A percentile compares a stretch with the other conserved stretches of the same genome.
phyloP scores from a whole-genome alignment of 2,888 invertebrate genomes.

The Tipula helvola region DNA sequence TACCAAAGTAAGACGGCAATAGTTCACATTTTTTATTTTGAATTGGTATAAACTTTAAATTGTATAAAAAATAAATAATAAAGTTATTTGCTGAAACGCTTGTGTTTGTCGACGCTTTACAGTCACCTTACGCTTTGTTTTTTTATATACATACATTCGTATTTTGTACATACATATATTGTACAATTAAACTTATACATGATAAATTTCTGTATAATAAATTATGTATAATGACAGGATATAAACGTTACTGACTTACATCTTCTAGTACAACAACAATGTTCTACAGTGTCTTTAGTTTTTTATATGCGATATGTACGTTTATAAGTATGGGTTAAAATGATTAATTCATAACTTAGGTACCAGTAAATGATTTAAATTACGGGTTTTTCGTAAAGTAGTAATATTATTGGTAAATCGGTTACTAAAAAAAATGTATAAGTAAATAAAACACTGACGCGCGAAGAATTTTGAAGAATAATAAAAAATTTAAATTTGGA shows the following conservation, averaged over 20 bases:
- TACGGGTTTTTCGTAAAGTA: background rate
- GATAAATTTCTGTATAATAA: background rate
- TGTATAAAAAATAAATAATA: too few species aligned
- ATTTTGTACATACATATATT: background rate
- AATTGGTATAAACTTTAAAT: too few species aligned
- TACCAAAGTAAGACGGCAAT: too few species aligned
- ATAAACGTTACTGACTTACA: background rate
- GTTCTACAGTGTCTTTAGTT: background rate
- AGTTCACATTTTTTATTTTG: too few species aligned
- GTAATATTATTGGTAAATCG: background rate
- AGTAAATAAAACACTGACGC: background rate
- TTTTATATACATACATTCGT: background rate
- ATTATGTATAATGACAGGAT: background rate
- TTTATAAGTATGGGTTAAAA: background rate
- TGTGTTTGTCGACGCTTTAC: background rate
- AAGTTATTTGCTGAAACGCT: too few species aligned
- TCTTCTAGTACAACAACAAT: background rate
- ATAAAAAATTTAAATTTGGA: background rate
- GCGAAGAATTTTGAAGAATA: background rate
- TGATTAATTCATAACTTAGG: background rate
- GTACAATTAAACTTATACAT: background rate
- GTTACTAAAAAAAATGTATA: background rate
- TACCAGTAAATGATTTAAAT: background rate
- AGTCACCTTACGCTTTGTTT: background rate
- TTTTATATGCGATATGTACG: background rate